Evolutionary conservation across 2,797 vertebrate species (phyloP).

Genomic region (Megalops cyprinoides): DNA sequence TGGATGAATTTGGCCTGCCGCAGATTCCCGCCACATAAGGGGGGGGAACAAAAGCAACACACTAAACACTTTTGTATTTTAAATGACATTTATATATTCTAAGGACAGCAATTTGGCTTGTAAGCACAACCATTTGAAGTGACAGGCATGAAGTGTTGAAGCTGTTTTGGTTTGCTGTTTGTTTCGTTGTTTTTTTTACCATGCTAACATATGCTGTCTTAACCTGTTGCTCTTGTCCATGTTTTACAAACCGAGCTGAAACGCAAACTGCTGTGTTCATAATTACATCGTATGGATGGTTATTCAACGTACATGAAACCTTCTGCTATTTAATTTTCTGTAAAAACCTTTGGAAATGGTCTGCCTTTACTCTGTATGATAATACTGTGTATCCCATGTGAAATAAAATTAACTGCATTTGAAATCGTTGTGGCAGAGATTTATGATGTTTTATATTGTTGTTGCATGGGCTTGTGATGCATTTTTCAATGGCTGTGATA

Average conservation of each 20-base stretch:
- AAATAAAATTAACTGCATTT: conserved; percentile 78
- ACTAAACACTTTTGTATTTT: conserved; percentile 71
- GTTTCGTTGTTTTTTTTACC: conserved; percentile 60
- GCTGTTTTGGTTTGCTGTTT: conserved; percentile 51
- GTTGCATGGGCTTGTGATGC: neutral
- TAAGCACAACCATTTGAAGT: conserved; percentile 55
- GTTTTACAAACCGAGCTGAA: conserved; percentile 35
- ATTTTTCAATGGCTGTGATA: neutral
- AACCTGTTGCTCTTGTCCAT: conserved; percentile 39
- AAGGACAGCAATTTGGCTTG: conserved; percentile 59
- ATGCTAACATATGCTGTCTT: conserved; percentile 61
- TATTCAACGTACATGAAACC: conserved; percentile 43
- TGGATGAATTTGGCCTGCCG: conserved; percentile 96
- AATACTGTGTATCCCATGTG: conserved; percentile 55
- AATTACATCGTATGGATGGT: conserved; percentile 42
- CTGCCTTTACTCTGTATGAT: conserved; percentile 72
- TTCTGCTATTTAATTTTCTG: neutral
- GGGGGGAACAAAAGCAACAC: conserved; percentile 56
- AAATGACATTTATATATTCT: conserved; percentile 74
- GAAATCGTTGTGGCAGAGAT: conserved; percentile 45
- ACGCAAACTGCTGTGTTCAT: conserved; percentile 5
- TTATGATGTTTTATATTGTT: conserved; percentile 67
- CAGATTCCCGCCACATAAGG: conserved; percentile 94
- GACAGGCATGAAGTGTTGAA: conserved; percentile 33
- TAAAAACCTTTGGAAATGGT: conserved; percentile 24